Evolutionary conservation across 2,888 invertebrate genomes (phyloP).

Genomic region (Lissonota sp.): DNA sequence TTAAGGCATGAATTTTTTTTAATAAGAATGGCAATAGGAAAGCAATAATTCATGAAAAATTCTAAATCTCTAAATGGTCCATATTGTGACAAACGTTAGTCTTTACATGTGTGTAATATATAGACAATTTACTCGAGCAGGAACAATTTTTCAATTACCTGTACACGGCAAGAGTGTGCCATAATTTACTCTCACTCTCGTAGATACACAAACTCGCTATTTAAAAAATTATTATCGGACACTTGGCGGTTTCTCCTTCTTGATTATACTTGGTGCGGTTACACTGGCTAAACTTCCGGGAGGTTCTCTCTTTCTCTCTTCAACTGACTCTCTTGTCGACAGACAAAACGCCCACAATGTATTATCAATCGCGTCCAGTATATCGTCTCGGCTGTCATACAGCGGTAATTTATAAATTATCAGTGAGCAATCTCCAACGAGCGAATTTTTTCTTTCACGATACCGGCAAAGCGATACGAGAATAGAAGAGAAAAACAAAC

Average conservation of each 20-base stretch:
- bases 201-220: conserved; percentile 1
- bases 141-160: conserved; percentile 62
- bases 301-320: conserved; percentile 11
- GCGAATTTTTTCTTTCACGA: not conserved
- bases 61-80: not conserved
- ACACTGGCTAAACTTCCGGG: conserved; percentile 55
- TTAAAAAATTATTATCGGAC: conserved; percentile 49
- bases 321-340: conserved; percentile 25
- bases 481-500: not conserved
- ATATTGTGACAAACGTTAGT: not conserved
- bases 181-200: conserved; percentile 17
- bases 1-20: too few relatives aligned
- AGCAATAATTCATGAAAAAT: too few relatives aligned
- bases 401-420: not conserved
- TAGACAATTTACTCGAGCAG: conserved; percentile 15
- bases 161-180: conserved; percentile 43
- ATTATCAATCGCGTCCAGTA: conserved; percentile 41
- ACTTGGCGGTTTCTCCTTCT: conserved; percentile 45
- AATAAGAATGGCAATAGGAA: too few relatives aligned
- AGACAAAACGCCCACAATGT: conserved; percentile 29
- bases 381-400: not conserved
- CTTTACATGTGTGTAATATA: conserved; percentile 12
- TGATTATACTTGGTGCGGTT: conserved; percentile 31
- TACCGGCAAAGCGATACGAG: too few relatives aligned
- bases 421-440: conserved; percentile 4